A percentile compares a stretch with the other conserved stretches of the same genome.
Conservation (phyloP, 2,797 vertebrate species). For the Xenops minutus region DNA sequence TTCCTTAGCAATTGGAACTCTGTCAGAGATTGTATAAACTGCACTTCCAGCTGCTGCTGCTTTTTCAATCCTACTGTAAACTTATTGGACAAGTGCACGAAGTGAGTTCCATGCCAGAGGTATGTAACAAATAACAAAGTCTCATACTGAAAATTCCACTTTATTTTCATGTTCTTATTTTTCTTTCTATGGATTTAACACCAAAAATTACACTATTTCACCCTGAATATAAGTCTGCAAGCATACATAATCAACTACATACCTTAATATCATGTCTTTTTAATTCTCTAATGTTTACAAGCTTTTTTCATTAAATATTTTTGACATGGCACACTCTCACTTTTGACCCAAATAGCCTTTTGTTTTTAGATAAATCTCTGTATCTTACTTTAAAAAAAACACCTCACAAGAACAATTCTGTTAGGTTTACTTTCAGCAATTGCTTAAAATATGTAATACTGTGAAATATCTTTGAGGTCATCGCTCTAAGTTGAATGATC, state of each 20-base stretch:
- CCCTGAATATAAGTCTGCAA: not conserved
- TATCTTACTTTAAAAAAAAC: not conserved
- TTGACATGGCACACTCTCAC: not conserved
- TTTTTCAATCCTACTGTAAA: conserved; percentile 99
- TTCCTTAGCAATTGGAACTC: conserved; percentile 93
- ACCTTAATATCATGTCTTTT: not conserved
- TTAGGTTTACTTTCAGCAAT: not conserved
- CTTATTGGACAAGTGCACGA: conserved; percentile 96
- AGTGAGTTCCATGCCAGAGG: conserved; percentile 96
- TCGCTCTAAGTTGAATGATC: not conserved
- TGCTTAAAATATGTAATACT: not conserved
- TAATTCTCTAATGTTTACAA: not conserved
- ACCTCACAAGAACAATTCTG: not conserved
- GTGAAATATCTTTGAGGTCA: not conserved
- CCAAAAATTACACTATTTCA: not conserved
- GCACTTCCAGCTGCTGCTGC: conserved; percentile 96
- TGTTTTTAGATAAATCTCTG: not conserved
- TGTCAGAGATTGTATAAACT: conserved; percentile 98
- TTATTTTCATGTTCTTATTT: not conserved
- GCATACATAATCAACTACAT: not conserved
- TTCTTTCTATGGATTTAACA: not conserved
- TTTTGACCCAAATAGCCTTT: not conserved
- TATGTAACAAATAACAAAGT: conserved; percentile 62
- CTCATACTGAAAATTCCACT: not conserved
- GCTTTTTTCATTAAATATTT: not conserved